A percentile compares a stretch with the other conserved stretches of the same genome.
phyloP scores from a whole-genome alignment of 53 echinoderm and acorn worm genomes.

The Hippasteria phrygiana region DNA sequence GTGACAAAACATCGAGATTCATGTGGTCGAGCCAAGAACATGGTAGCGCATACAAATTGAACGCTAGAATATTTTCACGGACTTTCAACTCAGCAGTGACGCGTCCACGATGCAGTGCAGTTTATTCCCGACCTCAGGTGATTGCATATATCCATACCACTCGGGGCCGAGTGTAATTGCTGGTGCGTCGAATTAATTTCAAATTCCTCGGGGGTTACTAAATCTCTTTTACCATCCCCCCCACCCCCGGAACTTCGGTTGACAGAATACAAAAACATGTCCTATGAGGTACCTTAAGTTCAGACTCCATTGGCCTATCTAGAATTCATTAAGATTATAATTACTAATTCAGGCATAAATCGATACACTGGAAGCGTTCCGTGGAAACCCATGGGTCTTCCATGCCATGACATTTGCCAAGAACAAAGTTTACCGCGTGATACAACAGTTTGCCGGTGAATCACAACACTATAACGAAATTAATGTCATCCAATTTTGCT shows the following conservation, averaged over 20 bases:
- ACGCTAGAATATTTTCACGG: background rate
- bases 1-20: no score
- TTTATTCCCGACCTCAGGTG: conserved; percentile 37
- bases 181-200: conserved; percentile 15
- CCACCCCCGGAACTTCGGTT: background rate
- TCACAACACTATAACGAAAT: no score
- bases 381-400: no score
- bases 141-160: conserved; percentile 47
- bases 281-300: background rate
- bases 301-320: background rate
- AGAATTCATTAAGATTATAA: background rate
- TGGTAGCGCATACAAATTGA: no score
- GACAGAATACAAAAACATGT: background rate
- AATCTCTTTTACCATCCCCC: background rate
- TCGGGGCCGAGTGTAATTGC: background rate
- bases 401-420: no score
- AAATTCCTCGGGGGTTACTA: background rate
- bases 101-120: background rate
- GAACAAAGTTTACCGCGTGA: no score
- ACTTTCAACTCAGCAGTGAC: background rate
- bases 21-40: no score
- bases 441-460: no score
- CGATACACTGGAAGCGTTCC: no score
- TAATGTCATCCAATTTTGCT: no score
- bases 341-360: no score